Evolutionary conservation across 2,888 invertebrate genomes (phyloP).

Genomic region (Heteromurus nitidus): DNA sequence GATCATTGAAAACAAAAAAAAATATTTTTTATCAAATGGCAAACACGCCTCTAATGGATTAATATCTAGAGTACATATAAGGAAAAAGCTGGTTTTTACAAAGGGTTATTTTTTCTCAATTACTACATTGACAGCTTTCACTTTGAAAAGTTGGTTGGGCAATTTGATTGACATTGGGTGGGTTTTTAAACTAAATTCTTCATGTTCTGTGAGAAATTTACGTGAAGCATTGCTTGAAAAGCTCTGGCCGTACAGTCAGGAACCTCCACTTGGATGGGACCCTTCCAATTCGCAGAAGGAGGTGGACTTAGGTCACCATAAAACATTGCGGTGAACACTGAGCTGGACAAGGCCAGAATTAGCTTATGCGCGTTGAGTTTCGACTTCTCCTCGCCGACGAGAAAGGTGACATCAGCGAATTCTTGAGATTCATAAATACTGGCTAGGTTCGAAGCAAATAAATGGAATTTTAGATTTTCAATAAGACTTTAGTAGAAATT

Average conservation of each 20-base stretch:
- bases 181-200: no score
- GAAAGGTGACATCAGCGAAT: slow-evolving; percentile 62
- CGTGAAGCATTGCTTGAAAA: slow-evolving; percentile 3
- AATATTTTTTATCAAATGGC: not conserved
- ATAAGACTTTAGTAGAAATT: not conserved
- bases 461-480: not conserved
- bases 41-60: no score
- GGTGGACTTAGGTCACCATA: slow-evolving; percentile 46
- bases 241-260: slow-evolving; percentile 6
- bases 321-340: slow-evolving; percentile 72
- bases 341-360: slow-evolving; percentile 67
- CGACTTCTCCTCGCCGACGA: slow-evolving; percentile 59
- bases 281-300: not conserved
- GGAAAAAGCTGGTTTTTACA: not conserved
- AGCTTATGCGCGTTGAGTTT: slow-evolving; percentile 68
- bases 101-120: no score
- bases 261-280: not conserved
- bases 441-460: no score
- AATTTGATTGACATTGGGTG: no score
- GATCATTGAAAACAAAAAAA: not conserved
- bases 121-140: not conserved
- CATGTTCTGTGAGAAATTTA: no score
- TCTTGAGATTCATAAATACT: no score
- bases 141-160: not conserved
- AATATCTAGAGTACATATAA: no score